phyloP scores from a whole-genome alignment of 2,888 invertebrate species.

The Griposia aprilina region DNA sequence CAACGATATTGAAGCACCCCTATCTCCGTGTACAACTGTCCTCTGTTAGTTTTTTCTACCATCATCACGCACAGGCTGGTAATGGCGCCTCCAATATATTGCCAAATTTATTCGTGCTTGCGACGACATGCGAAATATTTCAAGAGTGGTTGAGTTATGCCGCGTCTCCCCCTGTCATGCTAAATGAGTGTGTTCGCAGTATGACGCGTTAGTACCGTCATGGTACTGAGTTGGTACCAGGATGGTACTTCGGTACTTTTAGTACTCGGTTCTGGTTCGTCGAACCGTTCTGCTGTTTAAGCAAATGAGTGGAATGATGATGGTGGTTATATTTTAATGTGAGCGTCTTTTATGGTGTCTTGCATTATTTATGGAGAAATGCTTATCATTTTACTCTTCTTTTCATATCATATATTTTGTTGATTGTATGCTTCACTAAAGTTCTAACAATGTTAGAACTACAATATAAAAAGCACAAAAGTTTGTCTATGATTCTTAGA shows the following conservation, averaged over 20 bases:
- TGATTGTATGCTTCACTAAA: background rate
- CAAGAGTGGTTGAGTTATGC: constrained; percentile 61
- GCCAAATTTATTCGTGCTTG: constrained; percentile 53
- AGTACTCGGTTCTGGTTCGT: constrained; percentile 19
- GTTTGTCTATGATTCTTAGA: background rate
- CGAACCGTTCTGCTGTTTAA: constrained; percentile 19
- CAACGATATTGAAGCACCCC: background rate
- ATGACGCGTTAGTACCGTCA: constrained; percentile 23
- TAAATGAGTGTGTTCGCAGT: constrained; percentile 54
- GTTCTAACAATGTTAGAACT: background rate
- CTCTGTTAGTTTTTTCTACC: constrained; percentile 24
- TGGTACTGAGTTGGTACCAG: constrained; percentile 12
- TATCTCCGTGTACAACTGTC: background rate
- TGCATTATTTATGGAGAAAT: background rate
- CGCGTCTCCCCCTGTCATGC: constrained; percentile 47
- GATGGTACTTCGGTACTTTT: constrained; percentile 34
- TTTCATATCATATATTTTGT: background rate
- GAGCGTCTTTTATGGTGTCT: background rate
- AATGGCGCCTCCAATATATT: constrained; percentile 64
- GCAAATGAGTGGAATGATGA: constrained; percentile 9
- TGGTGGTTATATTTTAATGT: background rate
- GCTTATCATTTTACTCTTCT: background rate
- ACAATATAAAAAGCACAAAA: background rate
- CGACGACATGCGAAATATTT: constrained; percentile 64
- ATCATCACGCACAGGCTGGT: constrained; percentile 22